Evolutionary conservation across 2,888 invertebrate genomes (phyloP).

Genomic region (Cheilosia scutellata): DNA sequence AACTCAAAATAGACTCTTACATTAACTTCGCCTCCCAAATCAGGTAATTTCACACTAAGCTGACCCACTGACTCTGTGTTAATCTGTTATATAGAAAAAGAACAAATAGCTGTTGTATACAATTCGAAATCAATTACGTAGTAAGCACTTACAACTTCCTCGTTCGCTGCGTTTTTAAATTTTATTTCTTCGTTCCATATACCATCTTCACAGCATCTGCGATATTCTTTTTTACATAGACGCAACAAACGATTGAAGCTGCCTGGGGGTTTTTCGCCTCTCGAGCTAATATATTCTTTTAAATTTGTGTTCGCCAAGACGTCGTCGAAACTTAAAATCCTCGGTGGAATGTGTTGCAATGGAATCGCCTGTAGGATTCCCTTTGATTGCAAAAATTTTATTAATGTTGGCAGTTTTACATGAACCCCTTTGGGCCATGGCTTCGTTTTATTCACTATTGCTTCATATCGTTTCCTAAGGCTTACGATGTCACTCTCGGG

Average conservation of each 20-base stretch:
- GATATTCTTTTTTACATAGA: constrained; percentile 33
- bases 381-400: constrained; percentile 4
- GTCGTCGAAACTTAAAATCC: constrained; percentile 49
- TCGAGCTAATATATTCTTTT: constrained; percentile 39
- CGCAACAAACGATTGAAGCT: constrained; percentile 20
- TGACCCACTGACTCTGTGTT: not conserved
- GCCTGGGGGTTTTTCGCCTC: constrained; percentile 17
- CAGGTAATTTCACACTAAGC: not conserved
- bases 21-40: not conserved
- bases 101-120: not conserved
- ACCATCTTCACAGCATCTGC: constrained; percentile 35
- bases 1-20: not conserved
- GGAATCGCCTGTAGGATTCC: constrained; percentile 16
- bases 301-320: constrained; percentile 53
- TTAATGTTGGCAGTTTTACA: not conserved
- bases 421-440: constrained; percentile 16
- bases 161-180: not conserved
- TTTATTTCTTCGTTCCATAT: constrained; percentile 46
- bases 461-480: constrained; percentile 1
- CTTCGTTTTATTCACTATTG: not conserved
- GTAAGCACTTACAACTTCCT: constrained; percentile 1
- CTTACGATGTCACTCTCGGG: not conserved
- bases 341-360: constrained; percentile 47
- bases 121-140: not conserved
- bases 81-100: not conserved